These are phyloP conservation scores for Cataglyphis cursor DNA, from an alignment of 2,888 invertebrate species.

Conservation along the genomic window DNA sequence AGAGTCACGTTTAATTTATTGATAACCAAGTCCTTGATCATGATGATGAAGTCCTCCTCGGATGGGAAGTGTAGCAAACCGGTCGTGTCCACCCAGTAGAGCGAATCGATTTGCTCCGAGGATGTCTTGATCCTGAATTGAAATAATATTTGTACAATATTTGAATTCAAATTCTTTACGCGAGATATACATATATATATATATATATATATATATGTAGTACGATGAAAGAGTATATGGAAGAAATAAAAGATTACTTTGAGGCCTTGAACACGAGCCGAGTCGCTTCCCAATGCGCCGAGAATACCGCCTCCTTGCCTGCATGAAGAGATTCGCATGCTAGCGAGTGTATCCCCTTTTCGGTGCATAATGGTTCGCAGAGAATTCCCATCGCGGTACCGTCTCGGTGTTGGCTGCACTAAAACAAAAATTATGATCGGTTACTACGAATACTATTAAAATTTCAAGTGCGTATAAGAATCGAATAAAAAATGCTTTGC, in stretches of 20 bases:
- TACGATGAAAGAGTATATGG: background rate
- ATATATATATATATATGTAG: background rate
- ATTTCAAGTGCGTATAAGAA: background rate
- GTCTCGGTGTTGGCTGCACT: constrained; percentile 88
- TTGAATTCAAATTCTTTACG: background rate
- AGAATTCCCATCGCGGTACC: constrained; percentile 89
- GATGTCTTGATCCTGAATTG: constrained; percentile 80
- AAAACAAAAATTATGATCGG: constrained; percentile 80
- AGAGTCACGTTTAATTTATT: constrained; percentile 88
- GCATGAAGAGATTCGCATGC: constrained; percentile 89
- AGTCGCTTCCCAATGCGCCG: constrained; percentile 88
- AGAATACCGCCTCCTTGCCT: constrained; percentile 89
- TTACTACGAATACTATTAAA: constrained; percentile 19
- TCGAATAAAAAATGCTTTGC: background rate
- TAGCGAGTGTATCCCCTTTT: constrained; percentile 88
- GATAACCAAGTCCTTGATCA: constrained; percentile 88
- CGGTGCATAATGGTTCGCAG: constrained; percentile 89
- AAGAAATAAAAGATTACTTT: constrained; percentile 73
- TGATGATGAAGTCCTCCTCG: constrained; percentile 88
- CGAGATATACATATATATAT: background rate
- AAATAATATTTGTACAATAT: background rate
- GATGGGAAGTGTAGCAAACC: constrained; percentile 87
- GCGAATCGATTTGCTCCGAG: constrained; percentile 86
- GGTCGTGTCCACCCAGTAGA: constrained; percentile 86
- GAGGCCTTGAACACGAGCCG: constrained; percentile 89